A percentile compares a stretch with the other conserved stretches of the same genome.
These are phyloP conservation scores for Coregonus ussuriensis DNA, from an alignment of 2,797 vertebrate genomes.

Conservation along the genomic window DNA sequence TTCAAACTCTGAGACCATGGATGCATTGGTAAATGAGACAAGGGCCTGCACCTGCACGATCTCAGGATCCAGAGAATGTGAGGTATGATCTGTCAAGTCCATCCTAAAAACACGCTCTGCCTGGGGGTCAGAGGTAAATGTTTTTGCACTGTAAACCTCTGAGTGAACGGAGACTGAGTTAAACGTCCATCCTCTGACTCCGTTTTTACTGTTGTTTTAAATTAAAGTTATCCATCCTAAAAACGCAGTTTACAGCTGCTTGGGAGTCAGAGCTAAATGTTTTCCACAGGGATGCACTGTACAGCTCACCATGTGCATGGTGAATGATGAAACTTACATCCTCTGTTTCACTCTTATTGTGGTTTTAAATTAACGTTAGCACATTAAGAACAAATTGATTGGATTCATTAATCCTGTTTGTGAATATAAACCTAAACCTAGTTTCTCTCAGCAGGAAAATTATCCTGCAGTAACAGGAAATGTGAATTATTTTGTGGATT, in stretches of 20 bases:
- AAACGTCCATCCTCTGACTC: not conserved
- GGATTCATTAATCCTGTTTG: no score
- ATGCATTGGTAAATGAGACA: slow-evolving; percentile 90
- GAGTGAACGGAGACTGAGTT: not conserved
- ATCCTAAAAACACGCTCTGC: slow-evolving; percentile 83
- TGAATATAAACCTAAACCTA: no score
- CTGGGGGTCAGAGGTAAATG: slow-evolving; percentile 86
- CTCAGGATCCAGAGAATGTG: slow-evolving; percentile 96
- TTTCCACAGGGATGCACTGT: slow-evolving; percentile 34
- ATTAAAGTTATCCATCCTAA: slow-evolving; percentile 63
- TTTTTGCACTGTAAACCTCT: slow-evolving; percentile 35
- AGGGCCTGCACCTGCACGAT: slow-evolving; percentile 95
- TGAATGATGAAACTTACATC: not conserved
- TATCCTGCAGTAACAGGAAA: no score
- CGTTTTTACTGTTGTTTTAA: not conserved
- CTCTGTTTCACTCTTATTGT: not conserved
- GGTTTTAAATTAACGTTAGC: no score
- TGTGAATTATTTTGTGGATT: no score
- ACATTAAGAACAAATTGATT: no score
- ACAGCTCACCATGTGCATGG: not conserved
- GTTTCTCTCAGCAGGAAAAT: no score
- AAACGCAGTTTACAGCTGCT: slow-evolving; percentile 73
- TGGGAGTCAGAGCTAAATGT: slow-evolving; percentile 78
- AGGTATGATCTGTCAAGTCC: slow-evolving; percentile 86
- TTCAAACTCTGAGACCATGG: slow-evolving; percentile 93